Conservation (phyloP, 2,113 vertebrate species). For the Tyto alba region DNA sequence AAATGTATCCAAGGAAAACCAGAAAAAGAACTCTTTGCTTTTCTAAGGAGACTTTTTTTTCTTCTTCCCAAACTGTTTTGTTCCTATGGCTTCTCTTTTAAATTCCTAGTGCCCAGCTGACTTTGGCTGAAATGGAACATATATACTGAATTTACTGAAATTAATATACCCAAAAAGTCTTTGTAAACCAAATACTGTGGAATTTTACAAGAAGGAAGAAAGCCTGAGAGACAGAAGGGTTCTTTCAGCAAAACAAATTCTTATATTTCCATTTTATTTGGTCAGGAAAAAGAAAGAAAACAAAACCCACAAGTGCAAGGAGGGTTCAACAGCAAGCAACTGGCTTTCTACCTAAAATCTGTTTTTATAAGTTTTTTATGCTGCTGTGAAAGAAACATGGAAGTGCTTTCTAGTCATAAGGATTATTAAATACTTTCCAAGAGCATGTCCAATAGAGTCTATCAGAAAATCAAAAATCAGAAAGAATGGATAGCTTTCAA, state of each 20-base stretch:
- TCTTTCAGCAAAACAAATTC: not conserved
- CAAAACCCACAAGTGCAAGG: not conserved
- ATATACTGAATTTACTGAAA: not conserved
- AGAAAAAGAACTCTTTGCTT: not conserved
- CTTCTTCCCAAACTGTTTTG: not conserved
- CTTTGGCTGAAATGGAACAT: not conserved
- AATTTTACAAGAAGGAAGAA: not conserved
- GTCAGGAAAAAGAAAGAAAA: not conserved
- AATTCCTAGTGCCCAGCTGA: not conserved
- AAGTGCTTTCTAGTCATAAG: not conserved
- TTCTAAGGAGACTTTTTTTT: not conserved
- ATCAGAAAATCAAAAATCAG: not conserved
- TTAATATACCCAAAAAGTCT: not conserved
- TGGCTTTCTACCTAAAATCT: not conserved
- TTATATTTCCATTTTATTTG: not conserved
- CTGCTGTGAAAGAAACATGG: not conserved
- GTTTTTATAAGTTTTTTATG: not conserved
- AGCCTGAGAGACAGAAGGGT: not conserved
- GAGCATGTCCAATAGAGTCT: not conserved
- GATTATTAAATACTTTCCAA: not conserved
- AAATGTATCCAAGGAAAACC: constrained; percentile 2
- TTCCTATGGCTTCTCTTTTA: not conserved
- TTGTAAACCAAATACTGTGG: not conserved
- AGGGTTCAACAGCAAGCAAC: not conserved
- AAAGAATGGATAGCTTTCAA: not conserved